Base-by-base conservation (phyloP, 2,113 vertebrate genomes). In the Epinephelus cyanopodus region DNA sequence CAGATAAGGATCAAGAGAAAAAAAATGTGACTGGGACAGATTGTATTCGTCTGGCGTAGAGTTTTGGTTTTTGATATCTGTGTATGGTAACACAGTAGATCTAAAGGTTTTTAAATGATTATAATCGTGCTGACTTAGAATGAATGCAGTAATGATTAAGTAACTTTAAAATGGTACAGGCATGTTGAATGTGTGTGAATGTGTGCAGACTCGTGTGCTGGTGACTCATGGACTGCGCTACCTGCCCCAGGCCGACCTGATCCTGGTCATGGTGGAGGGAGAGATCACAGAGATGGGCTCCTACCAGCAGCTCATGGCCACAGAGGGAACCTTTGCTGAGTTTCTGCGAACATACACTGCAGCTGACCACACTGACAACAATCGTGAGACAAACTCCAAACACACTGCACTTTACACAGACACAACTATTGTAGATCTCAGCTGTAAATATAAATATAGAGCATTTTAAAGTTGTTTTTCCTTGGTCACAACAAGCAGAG, bases 281-380 rank as follows among this genome's bases (percentile, higher is more conserved):
- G 94, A 98, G 90, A 97, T 99, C 78, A 98, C 97, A 0, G 98
- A 99, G 95, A 95, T 96, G 87, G 98, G 98, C 14, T 98, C 98
- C 19, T 98, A 99, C 90, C 95, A 97, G 78, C 96, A 99, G 83
- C 95, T 99, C 79, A 93, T 98, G 89, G 90, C 89, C 85, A 96
- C 94, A 7, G 95, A 98, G 0, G 96, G 97, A 6, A 96, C 98
- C 74, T 99, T 99, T 23, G 96, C 98, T 0, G 98, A 99, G 84
- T 99, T 99, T 80, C 95, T 96, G 81, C 96, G 92, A 27, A 97
- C 96, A 0, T 99, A 99, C 2, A 93, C 97, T 25, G 94, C 93
- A 4, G 48, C 93, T 0, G 98, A 99, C 0, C 96, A 97, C 69
- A 92, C 85, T 2, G 87, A 71, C 1, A 85, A 61, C n/a, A 61